Conservation (phyloP, 2,113 vertebrate species). For the Spheniscus mendiculus region DNA sequence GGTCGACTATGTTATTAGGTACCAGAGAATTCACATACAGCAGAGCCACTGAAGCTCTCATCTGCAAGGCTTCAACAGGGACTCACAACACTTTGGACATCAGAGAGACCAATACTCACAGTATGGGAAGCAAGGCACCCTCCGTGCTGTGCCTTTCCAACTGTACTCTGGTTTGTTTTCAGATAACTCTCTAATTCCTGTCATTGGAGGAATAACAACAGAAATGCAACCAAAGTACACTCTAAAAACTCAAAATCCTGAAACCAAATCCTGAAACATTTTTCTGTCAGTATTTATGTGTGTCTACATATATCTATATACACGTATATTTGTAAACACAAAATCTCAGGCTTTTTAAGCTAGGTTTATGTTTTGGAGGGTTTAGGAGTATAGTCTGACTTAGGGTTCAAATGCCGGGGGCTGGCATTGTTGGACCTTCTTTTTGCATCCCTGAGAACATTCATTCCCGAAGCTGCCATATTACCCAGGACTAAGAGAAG, state of each 20-base stretch:
- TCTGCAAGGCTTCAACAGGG: background rate
- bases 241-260: background rate
- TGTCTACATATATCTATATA: fast-evolving
- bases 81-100: background rate
- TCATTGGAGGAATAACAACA: background rate
- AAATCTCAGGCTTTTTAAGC: background rate
- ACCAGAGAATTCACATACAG: background rate
- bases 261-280: background rate
- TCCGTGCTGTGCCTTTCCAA: background rate
- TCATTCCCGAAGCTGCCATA: background rate
- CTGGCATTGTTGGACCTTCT: background rate
- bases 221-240: background rate
- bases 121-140: background rate
- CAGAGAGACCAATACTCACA: background rate
- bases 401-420: background rate
- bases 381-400: background rate
- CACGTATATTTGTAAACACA: background rate
- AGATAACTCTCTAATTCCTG: background rate
- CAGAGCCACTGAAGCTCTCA: background rate
- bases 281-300: background rate
- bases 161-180: background rate
- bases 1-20: background rate
- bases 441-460: background rate
- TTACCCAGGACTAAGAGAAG: background rate
- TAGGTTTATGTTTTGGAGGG: background rate